Evolutionary conservation across 2,113 vertebrate genomes (phyloP).

Genomic region (Paramisgurnus dabryanus): DNA sequence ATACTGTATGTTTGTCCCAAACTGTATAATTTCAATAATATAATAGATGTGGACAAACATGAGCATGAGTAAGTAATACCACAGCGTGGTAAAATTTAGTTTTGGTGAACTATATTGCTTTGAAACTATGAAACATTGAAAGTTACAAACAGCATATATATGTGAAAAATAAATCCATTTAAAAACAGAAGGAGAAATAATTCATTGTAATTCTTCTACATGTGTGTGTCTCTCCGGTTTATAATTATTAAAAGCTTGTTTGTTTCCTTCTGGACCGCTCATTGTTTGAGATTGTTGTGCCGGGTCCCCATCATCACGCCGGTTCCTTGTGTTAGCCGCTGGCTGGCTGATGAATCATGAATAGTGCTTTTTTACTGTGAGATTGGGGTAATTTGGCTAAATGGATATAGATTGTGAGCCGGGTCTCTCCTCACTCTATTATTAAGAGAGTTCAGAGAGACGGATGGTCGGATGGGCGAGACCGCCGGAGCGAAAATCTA

Average conservation of each 20-base stretch:
- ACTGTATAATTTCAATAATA: too few relatives aligned
- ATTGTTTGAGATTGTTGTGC: not conserved
- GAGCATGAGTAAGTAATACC: too few relatives aligned
- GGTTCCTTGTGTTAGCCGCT: not conserved
- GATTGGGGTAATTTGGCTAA: slow-evolving; percentile 47
- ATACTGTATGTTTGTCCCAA: too few relatives aligned
- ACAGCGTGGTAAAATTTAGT: too few relatives aligned
- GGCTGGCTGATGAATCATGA: slow-evolving; percentile 45
- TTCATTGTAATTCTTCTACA: not conserved
- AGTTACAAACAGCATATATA: too few relatives aligned
- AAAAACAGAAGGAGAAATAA: not conserved
- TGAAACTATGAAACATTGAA: too few relatives aligned
- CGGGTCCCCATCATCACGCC: not conserved
- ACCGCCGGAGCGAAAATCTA: slow-evolving; percentile 22
- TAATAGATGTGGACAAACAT: too few relatives aligned
- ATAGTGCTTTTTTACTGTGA: slow-evolving; percentile 42
- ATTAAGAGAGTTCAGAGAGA: slow-evolving; percentile 43
- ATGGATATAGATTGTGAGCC: slow-evolving; percentile 52
- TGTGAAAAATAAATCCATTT: too few relatives aligned
- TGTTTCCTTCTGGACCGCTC: not conserved
- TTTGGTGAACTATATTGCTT: too few relatives aligned
- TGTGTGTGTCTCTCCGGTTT: not conserved
- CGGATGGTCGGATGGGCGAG: slow-evolving; percentile 43
- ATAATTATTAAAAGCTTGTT: not conserved
- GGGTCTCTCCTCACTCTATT: slow-evolving; percentile 45